Conservation (phyloP, 2,888 invertebrate genomes). For the Eubasilissa splendida region DNA sequence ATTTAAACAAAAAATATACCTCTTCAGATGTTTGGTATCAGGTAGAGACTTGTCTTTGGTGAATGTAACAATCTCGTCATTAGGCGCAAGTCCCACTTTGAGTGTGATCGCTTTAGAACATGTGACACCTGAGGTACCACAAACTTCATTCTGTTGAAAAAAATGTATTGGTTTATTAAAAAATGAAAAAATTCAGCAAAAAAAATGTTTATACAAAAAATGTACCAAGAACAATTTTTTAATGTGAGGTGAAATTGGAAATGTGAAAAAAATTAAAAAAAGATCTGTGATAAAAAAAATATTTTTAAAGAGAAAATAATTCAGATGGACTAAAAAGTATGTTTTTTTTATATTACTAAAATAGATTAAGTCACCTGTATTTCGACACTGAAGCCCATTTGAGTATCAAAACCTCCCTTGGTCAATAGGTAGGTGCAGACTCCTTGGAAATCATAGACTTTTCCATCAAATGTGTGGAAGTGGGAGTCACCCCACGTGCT, state of each 20-base stretch:
- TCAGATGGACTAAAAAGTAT: neutral
- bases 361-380: constrained; percentile 74
- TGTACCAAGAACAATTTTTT: neutral
- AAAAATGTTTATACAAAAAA: no score
- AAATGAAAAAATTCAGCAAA: no score
- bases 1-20: constrained; percentile 60
- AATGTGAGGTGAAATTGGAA: no score
- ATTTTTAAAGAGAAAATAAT: neutral
- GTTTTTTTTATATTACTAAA: neutral
- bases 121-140: constrained; percentile 88
- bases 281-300: no score
- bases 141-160: constrained; percentile 80
- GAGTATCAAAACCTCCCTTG: constrained; percentile 77
- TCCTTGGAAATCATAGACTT: constrained; percentile 89
- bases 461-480: constrained; percentile 88
- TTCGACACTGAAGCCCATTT: constrained; percentile 80
- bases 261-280: no score
- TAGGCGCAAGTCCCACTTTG: constrained; percentile 72
- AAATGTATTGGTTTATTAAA: no score
- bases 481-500: constrained; percentile 94
- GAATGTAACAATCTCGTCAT: constrained; percentile 77
- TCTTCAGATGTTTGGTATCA: constrained; percentile 67
- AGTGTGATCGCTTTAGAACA: constrained; percentile 89
- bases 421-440: constrained; percentile 89
- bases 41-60: constrained; percentile 75